These are phyloP conservation scores for Phorcus lineatus DNA, from an alignment of 2,888 invertebrate species.

Conservation along the genomic window DNA sequence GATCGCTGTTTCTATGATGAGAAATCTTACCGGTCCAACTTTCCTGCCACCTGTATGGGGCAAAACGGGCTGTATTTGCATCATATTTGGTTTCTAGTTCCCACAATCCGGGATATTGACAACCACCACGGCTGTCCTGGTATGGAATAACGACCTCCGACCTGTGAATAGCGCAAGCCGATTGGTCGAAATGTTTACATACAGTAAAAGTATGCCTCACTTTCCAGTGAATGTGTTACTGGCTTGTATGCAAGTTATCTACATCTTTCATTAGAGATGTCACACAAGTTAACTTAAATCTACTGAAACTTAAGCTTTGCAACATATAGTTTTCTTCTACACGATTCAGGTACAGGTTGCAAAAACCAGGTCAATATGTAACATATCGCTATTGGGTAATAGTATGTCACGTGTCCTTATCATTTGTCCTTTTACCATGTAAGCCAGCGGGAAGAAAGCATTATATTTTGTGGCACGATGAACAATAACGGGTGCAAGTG, in stretches of 20 bases:
- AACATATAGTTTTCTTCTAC: background rate
- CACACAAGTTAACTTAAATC: too few species aligned
- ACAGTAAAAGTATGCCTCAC: background rate
- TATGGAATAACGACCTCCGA: constrained; percentile 1
- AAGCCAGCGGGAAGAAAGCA: too few species aligned
- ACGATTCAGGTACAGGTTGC: background rate
- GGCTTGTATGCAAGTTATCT: background rate
- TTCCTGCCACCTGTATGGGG: constrained; percentile 40
- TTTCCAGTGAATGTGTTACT: background rate
- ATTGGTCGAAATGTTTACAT: constrained; percentile 7
- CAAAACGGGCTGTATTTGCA: constrained; percentile 55
- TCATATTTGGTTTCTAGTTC: constrained; percentile 45
- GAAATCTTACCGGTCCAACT: constrained; percentile 50
- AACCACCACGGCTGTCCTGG: background rate
- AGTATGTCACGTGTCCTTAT: background rate
- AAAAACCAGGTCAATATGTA: background rate
- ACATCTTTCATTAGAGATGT: background rate
- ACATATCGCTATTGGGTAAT: background rate
- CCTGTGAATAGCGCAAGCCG: background rate
- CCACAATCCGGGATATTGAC: constrained; percentile 15
- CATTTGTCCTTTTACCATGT: too few species aligned
- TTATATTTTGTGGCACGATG: too few species aligned
- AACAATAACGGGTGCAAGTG: too few species aligned
- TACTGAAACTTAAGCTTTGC: too few species aligned
- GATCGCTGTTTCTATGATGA: background rate